Evolutionary conservation across 2,888 invertebrate genomes (phyloP).

Genomic region (Tethea ocularis): DNA sequence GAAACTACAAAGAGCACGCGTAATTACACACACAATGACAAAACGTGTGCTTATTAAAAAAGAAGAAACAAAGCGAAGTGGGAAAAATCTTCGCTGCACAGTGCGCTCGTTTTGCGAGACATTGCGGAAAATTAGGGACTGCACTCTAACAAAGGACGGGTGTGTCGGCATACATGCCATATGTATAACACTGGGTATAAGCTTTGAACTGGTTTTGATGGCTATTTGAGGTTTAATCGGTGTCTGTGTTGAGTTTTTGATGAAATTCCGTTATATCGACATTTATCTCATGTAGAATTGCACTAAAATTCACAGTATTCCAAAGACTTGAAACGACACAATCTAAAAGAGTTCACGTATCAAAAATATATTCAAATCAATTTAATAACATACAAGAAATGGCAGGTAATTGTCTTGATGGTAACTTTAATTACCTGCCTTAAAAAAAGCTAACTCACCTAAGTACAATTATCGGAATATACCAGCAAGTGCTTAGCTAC

Average conservation of each 20-base stretch:
- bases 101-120: slow-evolving; percentile 6
- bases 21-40: slow-evolving; percentile 39
- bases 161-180: not conserved
- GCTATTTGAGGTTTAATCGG: not conserved
- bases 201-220: not conserved
- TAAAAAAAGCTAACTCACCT: no score
- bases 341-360: no score
- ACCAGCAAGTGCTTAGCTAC: no score
- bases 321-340: no score
- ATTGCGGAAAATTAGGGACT: slow-evolving; percentile 2
- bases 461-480: no score
- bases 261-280: no score
- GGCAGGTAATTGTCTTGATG: no score
- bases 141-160: not conserved
- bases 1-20: slow-evolving; percentile 23
- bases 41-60: slow-evolving; percentile 36
- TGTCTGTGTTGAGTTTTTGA: not conserved
- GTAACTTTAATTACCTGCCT: no score
- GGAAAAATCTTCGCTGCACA: slow-evolving; percentile 3
- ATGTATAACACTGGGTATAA: not conserved
- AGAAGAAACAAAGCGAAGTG: slow-evolving; percentile 16
- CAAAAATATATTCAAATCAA: no score
- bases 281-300: no score
- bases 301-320: no score
- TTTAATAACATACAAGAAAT: no score